Evolutionary conservation across 92 coral and sea anemone genomes (phyloP), one percentile per base, ranked within the genome.

Genomic region (Pocillopora grandis): DNA sequence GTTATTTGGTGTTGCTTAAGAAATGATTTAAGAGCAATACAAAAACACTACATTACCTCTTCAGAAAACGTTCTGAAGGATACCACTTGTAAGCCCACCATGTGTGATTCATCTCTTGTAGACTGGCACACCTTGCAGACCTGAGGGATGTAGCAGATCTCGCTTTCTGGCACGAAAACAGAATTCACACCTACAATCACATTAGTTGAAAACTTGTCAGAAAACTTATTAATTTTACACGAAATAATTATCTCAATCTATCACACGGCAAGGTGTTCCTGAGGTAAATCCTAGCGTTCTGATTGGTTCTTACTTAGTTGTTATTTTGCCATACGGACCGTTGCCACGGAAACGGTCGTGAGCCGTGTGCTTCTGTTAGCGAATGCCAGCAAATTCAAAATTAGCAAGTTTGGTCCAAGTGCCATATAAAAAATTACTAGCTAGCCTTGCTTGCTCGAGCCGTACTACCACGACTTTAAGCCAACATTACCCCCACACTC

Each of bases 41-140:
- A 59, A 16, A 59, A 12, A 59, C 14, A 2, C 18, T 59, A 12
- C 62, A 59, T 59, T 10, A 65, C 61, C 6, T 65, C 35, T 19
- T 79, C 63, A 21, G 74, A 23, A 3, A 42, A 35, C 17, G 78
- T 56, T 64, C 35, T 48, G 79, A 77, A 85, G 66, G 87, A 78
- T 37, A 92, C 69, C 31, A 81, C 87, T 75, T 87, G 86, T 10
- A 92, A 84, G 63, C 95, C 95, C 8, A 92, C 77, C 19, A 90
- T 78, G 49, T 69, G 70, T 31, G 92, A 71, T 15, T 72, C 85
- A 52, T 76, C 62, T 55, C 35, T 80, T 16, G 66, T 52, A 8
- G 75, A 75, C 59, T 55, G 87, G 61, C 95, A 92, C 63, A 82
- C 78, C 15, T 62, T 35, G 62, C 98, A 95, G 5, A 83, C 79